Evolutionary conservation across 2,888 invertebrate genomes (phyloP).

Genomic region (Macropis europaea): DNA sequence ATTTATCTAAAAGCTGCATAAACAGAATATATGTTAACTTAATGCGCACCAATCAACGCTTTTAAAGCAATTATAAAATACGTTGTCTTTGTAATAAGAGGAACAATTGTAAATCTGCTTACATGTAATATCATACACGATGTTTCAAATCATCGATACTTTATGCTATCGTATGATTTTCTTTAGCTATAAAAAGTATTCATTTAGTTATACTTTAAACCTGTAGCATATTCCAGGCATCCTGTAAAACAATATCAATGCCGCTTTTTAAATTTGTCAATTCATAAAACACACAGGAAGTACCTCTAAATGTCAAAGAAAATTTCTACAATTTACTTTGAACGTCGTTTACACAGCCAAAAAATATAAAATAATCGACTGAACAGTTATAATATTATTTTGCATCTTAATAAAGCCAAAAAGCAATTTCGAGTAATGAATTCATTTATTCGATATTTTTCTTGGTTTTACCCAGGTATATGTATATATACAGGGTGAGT

Average conservation of each 20-base stretch:
- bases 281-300: constrained; percentile 32
- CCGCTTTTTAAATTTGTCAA: constrained; percentile 44
- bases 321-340: constrained; percentile 43
- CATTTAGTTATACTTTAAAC: constrained; percentile 61
- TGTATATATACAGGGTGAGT: not conserved
- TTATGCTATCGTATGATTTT: constrained; percentile 13
- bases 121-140: constrained; percentile 15
- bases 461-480: not conserved
- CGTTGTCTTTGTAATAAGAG: constrained; percentile 2
- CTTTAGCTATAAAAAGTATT: constrained; percentile 40
- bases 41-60: not conserved
- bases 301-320: constrained; percentile 59
- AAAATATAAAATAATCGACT: constrained; percentile 27
- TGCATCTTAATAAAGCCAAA: constrained; percentile 12
- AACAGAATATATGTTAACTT: not conserved
- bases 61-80: not conserved
- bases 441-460: not conserved
- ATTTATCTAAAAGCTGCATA: constrained; percentile 3
- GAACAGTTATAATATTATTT: not conserved
- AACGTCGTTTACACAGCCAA: constrained; percentile 36
- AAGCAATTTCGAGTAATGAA: not conserved
- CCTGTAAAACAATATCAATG: constrained; percentile 63
- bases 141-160: not conserved
- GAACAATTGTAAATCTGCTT: constrained; percentile 12
- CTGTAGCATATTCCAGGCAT: constrained; percentile 63